These are phyloP conservation scores for Polyommatus iphigenia DNA, from an alignment of 2,888 invertebrate genomes.

Conservation along the genomic window DNA sequence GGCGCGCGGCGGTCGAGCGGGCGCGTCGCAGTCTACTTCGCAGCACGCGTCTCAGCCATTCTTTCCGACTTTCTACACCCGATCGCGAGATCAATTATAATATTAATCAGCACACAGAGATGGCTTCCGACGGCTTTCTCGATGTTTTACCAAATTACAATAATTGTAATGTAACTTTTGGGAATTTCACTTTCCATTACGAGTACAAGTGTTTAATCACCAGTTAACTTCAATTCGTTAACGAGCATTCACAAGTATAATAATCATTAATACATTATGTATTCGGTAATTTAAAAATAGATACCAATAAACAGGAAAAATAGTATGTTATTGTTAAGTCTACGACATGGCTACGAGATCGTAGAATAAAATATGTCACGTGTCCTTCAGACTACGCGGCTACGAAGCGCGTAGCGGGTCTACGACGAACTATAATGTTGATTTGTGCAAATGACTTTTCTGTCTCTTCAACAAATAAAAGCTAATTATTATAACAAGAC, in stretches of 20 bases:
- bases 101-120: slow-evolving; percentile 75
- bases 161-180: slow-evolving; percentile 33
- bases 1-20: slow-evolving; percentile 31
- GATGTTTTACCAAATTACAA: slow-evolving; percentile 42
- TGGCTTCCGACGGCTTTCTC: slow-evolving; percentile 70
- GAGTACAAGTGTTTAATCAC: neutral
- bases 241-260: neutral
- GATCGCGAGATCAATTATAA: slow-evolving; percentile 76
- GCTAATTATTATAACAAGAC: no score
- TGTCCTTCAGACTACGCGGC: neutral
- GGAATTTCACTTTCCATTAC: slow-evolving; percentile 31
- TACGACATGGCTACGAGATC: neutral
- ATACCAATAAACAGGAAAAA: neutral
- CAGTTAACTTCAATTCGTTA: neutral
- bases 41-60: slow-evolving; percentile 61
- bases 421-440: neutral
- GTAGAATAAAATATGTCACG: neutral
- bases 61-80: slow-evolving; percentile 78
- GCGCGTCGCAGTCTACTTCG: slow-evolving; percentile 72
- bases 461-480: no score
- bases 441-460: no score
- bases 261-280: neutral
- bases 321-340: no score
- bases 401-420: neutral
- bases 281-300: neutral